These are phyloP conservation scores for Magallana angulata DNA, from an alignment of 1,140 invertebrate genomes.

Conservation along the genomic window DNA sequence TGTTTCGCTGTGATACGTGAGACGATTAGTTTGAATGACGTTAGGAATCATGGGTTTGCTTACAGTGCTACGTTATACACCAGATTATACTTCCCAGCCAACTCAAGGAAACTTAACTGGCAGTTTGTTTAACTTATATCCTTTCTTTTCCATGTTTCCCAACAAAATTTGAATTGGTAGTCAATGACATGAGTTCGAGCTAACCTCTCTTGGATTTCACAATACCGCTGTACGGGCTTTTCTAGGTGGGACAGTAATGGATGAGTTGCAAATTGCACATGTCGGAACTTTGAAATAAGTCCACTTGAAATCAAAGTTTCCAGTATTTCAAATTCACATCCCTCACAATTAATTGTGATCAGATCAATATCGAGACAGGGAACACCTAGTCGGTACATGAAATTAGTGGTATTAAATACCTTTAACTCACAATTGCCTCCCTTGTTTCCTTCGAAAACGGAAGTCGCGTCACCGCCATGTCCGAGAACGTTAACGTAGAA, in stretches of 20 bases:
- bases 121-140: neutral
- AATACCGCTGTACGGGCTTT: slow-evolving; percentile 52
- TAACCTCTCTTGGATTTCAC: slow-evolving; percentile 51
- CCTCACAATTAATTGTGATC: slow-evolving; percentile 61
- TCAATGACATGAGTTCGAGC: slow-evolving; percentile 50
- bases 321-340: slow-evolving; percentile 58
- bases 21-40: too few relatives aligned
- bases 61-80: too few relatives aligned
- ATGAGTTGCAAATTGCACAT: slow-evolving; percentile 60
- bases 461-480: slow-evolving; percentile 45
- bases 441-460: slow-evolving; percentile 45
- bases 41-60: too few relatives aligned
- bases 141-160: slow-evolving; percentile 53
- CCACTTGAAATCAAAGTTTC: slow-evolving; percentile 49
- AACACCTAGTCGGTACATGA: slow-evolving; percentile 45
- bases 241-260: slow-evolving; percentile 39
- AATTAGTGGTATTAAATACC: slow-evolving; percentile 48
- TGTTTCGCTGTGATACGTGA: too few relatives aligned
- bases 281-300: slow-evolving; percentile 48
- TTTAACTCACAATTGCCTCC: slow-evolving; percentile 47
- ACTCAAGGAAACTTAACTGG: too few relatives aligned
- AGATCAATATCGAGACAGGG: slow-evolving; percentile 52
- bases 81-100: too few relatives aligned
- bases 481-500: slow-evolving; percentile 53
- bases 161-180: slow-evolving; percentile 54